These are phyloP conservation scores for Thaleichthys pacificus DNA, from an alignment of 2,797 vertebrate genomes.

Conservation along the genomic window DNA sequence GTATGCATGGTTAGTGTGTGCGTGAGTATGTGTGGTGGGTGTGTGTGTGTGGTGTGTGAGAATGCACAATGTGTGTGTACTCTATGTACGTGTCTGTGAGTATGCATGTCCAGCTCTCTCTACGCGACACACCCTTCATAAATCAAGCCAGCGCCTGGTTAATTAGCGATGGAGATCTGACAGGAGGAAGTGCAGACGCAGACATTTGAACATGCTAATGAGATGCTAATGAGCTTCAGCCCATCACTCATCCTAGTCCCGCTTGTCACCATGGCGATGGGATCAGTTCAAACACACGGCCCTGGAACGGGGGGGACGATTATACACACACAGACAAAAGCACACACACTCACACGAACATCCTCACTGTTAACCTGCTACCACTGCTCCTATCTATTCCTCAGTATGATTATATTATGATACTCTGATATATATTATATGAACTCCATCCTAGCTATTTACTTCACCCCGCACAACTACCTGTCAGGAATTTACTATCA, in stretches of 20 bases:
- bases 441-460: no score
- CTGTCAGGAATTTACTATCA: no score
- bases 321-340: background rate
- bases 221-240: slow-evolving; percentile 41
- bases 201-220: slow-evolving; percentile 38
- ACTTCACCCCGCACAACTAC: no score
- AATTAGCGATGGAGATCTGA: slow-evolving; percentile 37
- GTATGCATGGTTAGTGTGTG: no score
- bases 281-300: slow-evolving; percentile 9
- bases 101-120: background rate
- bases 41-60: background rate
- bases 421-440: no score
- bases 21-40: background rate
- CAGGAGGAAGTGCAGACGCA: slow-evolving; percentile 34
- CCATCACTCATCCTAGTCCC: slow-evolving; percentile 54
- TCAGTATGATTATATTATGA: no score
- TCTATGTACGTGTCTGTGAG: background rate
- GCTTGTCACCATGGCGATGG: slow-evolving; percentile 34
- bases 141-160: slow-evolving; percentile 19
- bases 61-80: background rate
- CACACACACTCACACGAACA: no score
- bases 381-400: no score
- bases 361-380: no score
- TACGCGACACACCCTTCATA: background rate
- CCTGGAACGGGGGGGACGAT: background rate